These are phyloP conservation scores for Acipenser ruthenus DNA, from an alignment of 2,797 vertebrate species.

Conservation along the genomic window DNA sequence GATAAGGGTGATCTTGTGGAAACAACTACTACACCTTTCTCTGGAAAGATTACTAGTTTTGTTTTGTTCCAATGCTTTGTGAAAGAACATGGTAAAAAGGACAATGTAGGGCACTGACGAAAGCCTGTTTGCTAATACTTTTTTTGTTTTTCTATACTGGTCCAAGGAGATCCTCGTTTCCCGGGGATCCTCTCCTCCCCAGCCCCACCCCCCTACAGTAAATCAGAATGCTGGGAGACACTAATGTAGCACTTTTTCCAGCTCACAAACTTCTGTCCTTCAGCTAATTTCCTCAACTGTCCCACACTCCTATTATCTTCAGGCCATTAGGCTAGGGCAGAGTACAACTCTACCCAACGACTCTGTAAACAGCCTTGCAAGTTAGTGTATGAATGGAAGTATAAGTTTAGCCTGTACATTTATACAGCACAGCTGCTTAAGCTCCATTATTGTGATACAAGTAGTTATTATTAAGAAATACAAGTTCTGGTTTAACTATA, in stretches of 20 bases:
- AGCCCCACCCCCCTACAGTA: conserved; percentile 1
- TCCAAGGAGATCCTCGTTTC: neutral
- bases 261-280: conserved; percentile 10
- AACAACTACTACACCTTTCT: too few species aligned
- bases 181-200: neutral
- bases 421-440: neutral
- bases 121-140: conserved; percentile 1
- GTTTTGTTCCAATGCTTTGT: conserved; percentile 8
- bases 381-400: too few species aligned
- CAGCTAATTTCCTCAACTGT: conserved; percentile 14
- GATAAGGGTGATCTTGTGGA: too few species aligned
- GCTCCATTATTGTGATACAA: neutral
- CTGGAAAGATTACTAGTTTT: conserved; percentile 29
- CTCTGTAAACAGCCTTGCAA: too few species aligned
- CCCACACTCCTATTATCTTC: neutral
- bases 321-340: conserved; percentile 1
- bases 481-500: too few species aligned
- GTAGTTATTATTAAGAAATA: too few species aligned
- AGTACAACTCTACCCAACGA: neutral
- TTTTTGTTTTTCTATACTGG: neutral
- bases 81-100: conserved; percentile 5
- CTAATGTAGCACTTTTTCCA: conserved; percentile 10
- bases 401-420: neutral
- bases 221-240: conserved; percentile 8
- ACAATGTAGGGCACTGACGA: neutral